Conservation (phyloP, 2,888 invertebrate species). For the Kryphioiulus occultus region DNA sequence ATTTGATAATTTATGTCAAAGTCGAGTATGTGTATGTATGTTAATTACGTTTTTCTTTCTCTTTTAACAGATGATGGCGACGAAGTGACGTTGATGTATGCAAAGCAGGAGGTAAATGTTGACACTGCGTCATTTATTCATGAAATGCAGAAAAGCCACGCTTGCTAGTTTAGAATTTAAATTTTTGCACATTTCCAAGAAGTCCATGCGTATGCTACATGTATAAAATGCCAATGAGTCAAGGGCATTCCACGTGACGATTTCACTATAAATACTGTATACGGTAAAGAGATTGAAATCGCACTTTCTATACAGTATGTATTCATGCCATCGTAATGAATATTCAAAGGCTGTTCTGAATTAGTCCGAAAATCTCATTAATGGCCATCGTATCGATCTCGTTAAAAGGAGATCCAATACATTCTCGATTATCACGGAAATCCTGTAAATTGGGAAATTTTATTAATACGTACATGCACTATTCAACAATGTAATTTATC, state of each 20-base stretch:
- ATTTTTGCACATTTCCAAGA: not conserved
- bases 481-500: too few species aligned
- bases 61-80: conserved; percentile 63
- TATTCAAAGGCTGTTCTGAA: too few species aligned
- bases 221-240: not conserved
- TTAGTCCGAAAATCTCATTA: too few species aligned
- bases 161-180: not conserved
- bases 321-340: too few species aligned
- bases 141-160: not conserved
- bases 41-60: conserved; percentile 49
- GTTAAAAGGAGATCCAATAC: too few species aligned
- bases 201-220: not conserved
- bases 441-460: too few species aligned
- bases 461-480: too few species aligned
- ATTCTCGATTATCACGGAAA: too few species aligned
- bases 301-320: too few species aligned
- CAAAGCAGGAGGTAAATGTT: conserved; percentile 64
- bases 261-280: too few species aligned
- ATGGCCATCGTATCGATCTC: too few species aligned
- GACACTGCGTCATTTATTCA: conserved; percentile 39
- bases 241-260: not conserved
- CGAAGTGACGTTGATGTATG: conserved; percentile 65
- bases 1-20: not conserved
- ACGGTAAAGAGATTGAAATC: too few species aligned
- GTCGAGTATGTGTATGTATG: not conserved